Evolutionary conservation across 2,888 invertebrate genomes (phyloP), one percentile per base, ranked within the genome.

Genomic region (Busseola fusca): DNA sequence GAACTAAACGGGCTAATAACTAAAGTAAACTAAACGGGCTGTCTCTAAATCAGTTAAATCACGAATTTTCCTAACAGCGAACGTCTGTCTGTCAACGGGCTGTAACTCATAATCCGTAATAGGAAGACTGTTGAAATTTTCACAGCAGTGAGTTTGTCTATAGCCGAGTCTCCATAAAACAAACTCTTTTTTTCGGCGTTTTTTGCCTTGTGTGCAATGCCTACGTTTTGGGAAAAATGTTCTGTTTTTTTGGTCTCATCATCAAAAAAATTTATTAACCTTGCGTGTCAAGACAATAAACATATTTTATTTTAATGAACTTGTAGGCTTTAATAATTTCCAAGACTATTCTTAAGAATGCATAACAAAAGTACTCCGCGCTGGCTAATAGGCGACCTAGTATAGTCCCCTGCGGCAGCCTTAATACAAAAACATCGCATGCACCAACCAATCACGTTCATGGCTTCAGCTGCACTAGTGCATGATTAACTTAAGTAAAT

Each of bases 401-500:
- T 27, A 18, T 79, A 59, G 27, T 57, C 2, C 75, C 80, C 58
- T 76, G 76, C 52, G 63, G 66, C 21, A 77, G 54, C 59, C 77
- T 58, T 40, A 37, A 30, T 50, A n/a, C 42, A 64, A 64, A 64
- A 64, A 71, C 27, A 65, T 78, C 34, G 71, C 78, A 77, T 81
- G 81, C 70, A 64, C 25, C 54, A 12, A 59, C 34, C 72, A 71
- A 67, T 59, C 63, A 66, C 30, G 71, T 54, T 54, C 59, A 45
- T 76, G 66, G 52, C 27, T 66, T 21, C 30, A 54, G 27, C 64
- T 71, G 56, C 68, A 75, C 14, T 56, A 62, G n/a, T 34, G 25
- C 64, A 63, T 72, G 80, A 64, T 75, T 80, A 50, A 25, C 79
- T 40, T 78, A 18, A 58, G 42, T 64, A 65, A 60, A 60, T 65